phyloP scores from a whole-genome alignment of 1,140 invertebrate genomes.

The Eueides isabella region DNA sequence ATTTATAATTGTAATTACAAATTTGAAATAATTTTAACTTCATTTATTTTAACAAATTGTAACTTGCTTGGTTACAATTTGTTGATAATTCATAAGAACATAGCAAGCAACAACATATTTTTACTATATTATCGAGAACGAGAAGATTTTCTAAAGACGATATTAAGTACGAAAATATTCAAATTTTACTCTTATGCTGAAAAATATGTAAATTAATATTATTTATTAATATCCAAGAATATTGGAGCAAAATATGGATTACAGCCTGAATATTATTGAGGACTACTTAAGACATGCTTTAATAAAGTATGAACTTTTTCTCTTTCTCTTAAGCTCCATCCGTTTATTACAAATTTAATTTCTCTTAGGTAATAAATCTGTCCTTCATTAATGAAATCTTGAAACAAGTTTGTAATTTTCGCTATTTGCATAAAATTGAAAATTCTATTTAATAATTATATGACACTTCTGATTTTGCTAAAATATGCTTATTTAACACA shows the following conservation, averaged over 20 bases:
- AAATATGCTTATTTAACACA: not conserved
- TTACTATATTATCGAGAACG: not conserved
- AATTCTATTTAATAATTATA: not conserved
- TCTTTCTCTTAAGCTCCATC: not conserved
- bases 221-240: not conserved
- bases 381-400: too few species aligned
- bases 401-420: not conserved
- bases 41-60: too few species aligned
- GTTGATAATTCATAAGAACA: too few species aligned
- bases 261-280: not conserved
- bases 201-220: not conserved
- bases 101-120: not conserved
- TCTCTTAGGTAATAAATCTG: slow-evolving; percentile 10
- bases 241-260: not conserved
- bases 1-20: too few species aligned
- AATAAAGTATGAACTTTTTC: not conserved
- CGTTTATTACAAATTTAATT: not conserved
- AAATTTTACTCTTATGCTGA: not conserved
- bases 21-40: too few species aligned
- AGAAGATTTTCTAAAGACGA: not conserved
- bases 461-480: not conserved
- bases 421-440: not conserved
- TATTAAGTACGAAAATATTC: not conserved
- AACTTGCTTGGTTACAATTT: too few species aligned
- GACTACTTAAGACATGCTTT: not conserved